phyloP scores from a whole-genome alignment of 2,888 invertebrate species.

The Tipula lateralis region DNA sequence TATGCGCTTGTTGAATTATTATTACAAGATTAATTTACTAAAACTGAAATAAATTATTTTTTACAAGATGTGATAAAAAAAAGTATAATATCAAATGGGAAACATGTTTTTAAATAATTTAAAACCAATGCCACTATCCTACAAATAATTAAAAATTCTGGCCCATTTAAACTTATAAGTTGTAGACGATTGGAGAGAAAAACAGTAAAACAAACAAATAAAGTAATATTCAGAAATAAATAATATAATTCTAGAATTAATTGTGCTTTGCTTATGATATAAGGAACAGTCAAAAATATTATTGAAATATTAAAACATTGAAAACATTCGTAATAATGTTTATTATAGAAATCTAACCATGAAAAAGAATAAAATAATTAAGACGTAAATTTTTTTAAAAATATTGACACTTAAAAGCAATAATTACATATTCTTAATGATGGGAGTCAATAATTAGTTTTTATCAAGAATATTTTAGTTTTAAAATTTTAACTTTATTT shows the following conservation, averaged over 20 bases:
- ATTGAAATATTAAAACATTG: background rate
- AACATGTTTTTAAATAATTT: background rate
- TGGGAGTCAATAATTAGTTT: background rate
- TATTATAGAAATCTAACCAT: background rate
- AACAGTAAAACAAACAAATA: background rate
- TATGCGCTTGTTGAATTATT: background rate
- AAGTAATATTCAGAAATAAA: background rate
- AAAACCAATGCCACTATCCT: background rate
- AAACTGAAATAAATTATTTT: background rate
- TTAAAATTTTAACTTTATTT: too few relatives aligned
- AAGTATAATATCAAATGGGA: background rate
- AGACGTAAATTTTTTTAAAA: background rate
- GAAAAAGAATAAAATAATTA: background rate
- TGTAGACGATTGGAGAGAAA: background rate
- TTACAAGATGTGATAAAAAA: background rate
- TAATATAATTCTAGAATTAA: background rate
- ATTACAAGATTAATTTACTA: background rate
- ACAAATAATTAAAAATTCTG: background rate
- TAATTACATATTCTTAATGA: background rate
- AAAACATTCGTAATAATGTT: background rate
- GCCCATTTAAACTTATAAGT: background rate
- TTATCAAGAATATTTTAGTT: too few relatives aligned
- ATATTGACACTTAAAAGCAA: background rate
- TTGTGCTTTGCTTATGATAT: background rate
- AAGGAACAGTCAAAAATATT: background rate